Evolutionary conservation across 2,888 invertebrate genomes (phyloP).

Genomic region (Dione juno): DNA sequence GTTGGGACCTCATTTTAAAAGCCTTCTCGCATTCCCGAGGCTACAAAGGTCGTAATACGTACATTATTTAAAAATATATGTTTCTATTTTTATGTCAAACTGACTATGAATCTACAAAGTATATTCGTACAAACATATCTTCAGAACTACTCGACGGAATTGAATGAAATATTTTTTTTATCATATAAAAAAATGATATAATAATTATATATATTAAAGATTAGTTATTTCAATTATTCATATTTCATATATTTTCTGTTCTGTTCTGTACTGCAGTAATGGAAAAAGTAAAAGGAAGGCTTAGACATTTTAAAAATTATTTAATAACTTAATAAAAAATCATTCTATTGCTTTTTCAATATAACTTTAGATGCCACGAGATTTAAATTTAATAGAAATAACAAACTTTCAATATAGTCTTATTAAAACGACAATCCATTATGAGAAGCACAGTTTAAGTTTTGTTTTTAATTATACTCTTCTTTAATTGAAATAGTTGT

Average conservation of each 20-base stretch:
- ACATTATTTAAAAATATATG: slow-evolving; percentile 2
- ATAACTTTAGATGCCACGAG: background rate
- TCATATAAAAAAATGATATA: too few species aligned
- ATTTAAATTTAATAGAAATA: slow-evolving; percentile 4
- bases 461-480: slow-evolving; percentile 23
- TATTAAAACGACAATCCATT: slow-evolving; percentile 27
- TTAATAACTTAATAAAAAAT: background rate
- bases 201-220: too few species aligned
- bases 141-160: too few species aligned
- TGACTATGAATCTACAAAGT: too few species aligned
- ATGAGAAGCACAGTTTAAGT: slow-evolving; percentile 13
- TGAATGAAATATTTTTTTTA: too few species aligned
- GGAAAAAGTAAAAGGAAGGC: background rate
- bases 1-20: slow-evolving; percentile 12
- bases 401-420: slow-evolving; percentile 14
- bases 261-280: too few species aligned
- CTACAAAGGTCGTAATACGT: background rate
- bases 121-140: too few species aligned
- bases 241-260: too few species aligned
- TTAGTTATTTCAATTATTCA: too few species aligned
- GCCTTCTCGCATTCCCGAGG: background rate
- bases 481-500: slow-evolving; percentile 17
- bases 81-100: background rate
- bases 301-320: background rate
- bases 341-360: background rate